A percentile compares a stretch with the other conserved stretches of the same genome.
Evolutionary conservation across 2,888 invertebrate genomes (phyloP).

Genomic region (Acanthosepion pharaonis): DNA sequence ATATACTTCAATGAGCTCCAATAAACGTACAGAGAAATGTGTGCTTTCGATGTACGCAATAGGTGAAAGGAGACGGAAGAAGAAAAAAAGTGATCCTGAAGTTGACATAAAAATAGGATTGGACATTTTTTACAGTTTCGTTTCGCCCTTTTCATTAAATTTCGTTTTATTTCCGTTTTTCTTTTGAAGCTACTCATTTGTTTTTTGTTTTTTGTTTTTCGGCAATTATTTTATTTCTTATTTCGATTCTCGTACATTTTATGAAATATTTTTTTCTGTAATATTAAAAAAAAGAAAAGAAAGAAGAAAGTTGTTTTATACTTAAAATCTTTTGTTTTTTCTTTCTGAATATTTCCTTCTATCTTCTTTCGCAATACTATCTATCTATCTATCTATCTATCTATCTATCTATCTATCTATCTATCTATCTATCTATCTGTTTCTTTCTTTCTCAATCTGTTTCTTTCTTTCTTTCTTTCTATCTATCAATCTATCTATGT

Average conservation of each 20-base stretch:
- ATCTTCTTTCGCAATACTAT: background rate
- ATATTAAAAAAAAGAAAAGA: background rate
- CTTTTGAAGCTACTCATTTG: background rate
- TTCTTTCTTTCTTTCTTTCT: too few species aligned
- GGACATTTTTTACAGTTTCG: background rate
- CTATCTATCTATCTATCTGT: too few species aligned
- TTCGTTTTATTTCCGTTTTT: background rate
- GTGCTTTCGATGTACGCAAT: too few species aligned
- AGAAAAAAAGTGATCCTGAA: background rate
- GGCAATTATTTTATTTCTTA: background rate
- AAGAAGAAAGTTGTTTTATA: background rate
- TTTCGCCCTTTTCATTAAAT: background rate
- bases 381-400: background rate
- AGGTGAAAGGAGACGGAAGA: background rate
- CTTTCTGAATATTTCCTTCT: background rate
- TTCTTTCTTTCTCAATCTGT: too few species aligned
- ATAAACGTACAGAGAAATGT: background rate
- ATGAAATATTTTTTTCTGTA: background rate
- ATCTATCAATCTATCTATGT: too few species aligned
- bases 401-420: background rate
- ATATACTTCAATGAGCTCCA: background rate
- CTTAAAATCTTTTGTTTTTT: background rate
- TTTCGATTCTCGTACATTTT: background rate
- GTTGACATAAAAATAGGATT: conserved; percentile 9
- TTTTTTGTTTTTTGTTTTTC: background rate